Conservation (phyloP, 1,140 invertebrate genomes). For the Brachionus sp. region DNA sequence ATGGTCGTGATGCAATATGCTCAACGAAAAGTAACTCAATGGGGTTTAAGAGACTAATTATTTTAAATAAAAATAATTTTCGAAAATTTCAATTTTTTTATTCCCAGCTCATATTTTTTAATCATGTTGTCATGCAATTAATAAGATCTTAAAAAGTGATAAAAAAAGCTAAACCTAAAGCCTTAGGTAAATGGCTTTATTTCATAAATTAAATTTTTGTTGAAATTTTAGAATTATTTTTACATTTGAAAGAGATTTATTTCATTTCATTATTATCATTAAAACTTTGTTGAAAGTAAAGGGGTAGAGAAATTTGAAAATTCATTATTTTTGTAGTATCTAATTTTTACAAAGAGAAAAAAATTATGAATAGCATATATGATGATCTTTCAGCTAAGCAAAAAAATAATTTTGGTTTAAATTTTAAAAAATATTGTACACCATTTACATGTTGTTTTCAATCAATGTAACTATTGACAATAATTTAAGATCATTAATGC, state of each 20-base stretch:
- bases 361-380: conserved; percentile 23
- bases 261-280: background rate
- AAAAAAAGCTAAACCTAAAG: background rate
- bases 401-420: background rate
- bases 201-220: background rate
- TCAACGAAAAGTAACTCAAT: conserved; percentile 54
- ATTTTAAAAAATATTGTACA: background rate
- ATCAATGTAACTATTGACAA: background rate
- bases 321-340: background rate
- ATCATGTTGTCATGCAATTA: background rate
- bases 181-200: background rate
- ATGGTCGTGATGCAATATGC: conserved; percentile 56
- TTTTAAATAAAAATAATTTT: conserved; percentile 1
- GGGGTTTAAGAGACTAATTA: conserved; percentile 49
- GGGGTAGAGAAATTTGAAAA: background rate
- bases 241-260: background rate
- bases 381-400: background rate
- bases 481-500: background rate
- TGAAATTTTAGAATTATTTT: background rate
- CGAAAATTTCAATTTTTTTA: background rate
- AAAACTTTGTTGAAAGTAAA: background rate
- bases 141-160: background rate
- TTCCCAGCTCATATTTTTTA: background rate
- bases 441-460: background rate
- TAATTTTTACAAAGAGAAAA: background rate